Evolutionary conservation across 2,888 invertebrate genomes (phyloP).

Genomic region (Odontomyia ornata): DNA sequence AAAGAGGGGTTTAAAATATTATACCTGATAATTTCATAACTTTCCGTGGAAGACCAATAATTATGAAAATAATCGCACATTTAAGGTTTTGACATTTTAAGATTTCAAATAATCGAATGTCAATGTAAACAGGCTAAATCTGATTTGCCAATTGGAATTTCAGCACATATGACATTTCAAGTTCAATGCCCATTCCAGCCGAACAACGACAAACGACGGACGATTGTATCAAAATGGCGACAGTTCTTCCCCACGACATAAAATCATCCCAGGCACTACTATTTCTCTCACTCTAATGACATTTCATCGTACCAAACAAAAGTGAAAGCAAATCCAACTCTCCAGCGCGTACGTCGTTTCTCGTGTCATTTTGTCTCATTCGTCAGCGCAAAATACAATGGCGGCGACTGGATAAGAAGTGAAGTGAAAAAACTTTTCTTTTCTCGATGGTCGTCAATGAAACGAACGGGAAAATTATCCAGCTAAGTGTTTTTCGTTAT

Average conservation of each 20-base stretch:
- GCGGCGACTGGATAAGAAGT: slow-evolving; percentile 45
- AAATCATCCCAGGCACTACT: background rate
- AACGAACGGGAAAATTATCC: slow-evolving; percentile 18
- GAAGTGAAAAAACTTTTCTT: slow-evolving; percentile 17
- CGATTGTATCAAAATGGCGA: slow-evolving; percentile 9
- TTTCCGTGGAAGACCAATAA: too few species aligned
- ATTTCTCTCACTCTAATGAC: slow-evolving; percentile 40
- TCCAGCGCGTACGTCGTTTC: slow-evolving; percentile 27
- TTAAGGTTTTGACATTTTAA: too few species aligned
- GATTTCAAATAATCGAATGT: too few species aligned
- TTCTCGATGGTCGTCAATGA: slow-evolving; percentile 27
- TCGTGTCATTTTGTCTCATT: slow-evolving; percentile 17
- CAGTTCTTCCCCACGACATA: background rate
- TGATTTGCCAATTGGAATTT: too few species aligned
- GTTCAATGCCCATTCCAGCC: slow-evolving; percentile 35
- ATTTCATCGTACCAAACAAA: slow-evolving; percentile 28
- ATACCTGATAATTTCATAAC: too few species aligned
- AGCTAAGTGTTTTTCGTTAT: slow-evolving; percentile 6
- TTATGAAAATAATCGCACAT: too few species aligned
- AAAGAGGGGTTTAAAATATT: too few species aligned
- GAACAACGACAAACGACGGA: background rate
- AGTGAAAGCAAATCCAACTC: slow-evolving; percentile 30
- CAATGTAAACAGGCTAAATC: too few species aligned
- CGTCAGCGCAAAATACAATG: slow-evolving; percentile 42
- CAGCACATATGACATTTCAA: slow-evolving; percentile 1